Evolutionary conservation across 2,113 vertebrate genomes (phyloP), one percentile per base, ranked within the genome.

Genomic region (Carassius carassius): DNA sequence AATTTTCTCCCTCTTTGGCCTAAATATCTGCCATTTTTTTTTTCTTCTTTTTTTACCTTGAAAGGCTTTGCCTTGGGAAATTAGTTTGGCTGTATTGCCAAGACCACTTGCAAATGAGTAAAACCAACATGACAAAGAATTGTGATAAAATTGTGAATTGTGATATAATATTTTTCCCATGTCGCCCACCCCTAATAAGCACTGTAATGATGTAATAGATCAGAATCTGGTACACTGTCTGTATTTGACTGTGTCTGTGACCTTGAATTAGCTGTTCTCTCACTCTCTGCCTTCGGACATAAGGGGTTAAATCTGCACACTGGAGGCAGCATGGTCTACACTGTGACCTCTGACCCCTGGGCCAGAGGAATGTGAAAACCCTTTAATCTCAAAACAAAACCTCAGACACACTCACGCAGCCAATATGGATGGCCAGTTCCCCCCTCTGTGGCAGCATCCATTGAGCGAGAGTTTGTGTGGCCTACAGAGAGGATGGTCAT

Each of bases 291-390:
- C 17, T 73, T 63, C 72, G 92, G 73, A 87, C 67, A 5, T 85
- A 89, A 89, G 78, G 92, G 91, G 93, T 93, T 95, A 94, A 93
- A 84, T 89, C 89, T 92, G 92, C 92, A 91, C 88, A 91, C 92
- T 90, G 87, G 74, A 90, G 93, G 86, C 70, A 85, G 87, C 89
- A 90, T 92, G 91, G 90, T 90, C 91, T 92, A 91, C 91, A 91
- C 90, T 84, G 84, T 93, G 94, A 94, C 92, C 94, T 92, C 90
- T 95, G 93, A 94, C 92, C 93, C 65, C 85, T 65, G 23, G 83
- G 92, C 92, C 89, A 92, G 92, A 94, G 93, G 94, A 95, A 95
- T 95, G 94, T 94, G 93, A 93, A 95, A 95, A 92, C 92, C 92
- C 93, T 94, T 95, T 94, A 92, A 95, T 94, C 94, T 93, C 89